Conservation (phyloP, 2,888 invertebrate genomes). For the Agriopis marginaria region DNA sequence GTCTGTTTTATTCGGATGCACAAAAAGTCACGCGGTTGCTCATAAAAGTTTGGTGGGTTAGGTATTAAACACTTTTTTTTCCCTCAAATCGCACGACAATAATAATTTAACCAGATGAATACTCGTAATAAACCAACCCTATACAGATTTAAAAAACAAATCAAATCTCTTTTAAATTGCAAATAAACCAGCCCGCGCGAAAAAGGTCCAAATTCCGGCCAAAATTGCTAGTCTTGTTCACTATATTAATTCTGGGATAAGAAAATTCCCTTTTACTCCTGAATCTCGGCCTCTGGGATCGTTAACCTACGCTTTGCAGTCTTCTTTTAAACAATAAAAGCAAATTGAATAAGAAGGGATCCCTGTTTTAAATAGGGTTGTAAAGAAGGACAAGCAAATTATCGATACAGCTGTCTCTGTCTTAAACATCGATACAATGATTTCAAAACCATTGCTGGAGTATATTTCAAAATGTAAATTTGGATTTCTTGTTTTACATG, state of each 20-base stretch:
- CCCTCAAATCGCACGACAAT: slow-evolving; percentile 2
- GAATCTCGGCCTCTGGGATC: slow-evolving; percentile 54
- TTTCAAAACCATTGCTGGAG: neutral
- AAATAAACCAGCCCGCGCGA: slow-evolving; percentile 49
- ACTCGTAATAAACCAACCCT: slow-evolving; percentile 6
- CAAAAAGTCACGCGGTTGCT: neutral
- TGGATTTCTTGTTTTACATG: no score
- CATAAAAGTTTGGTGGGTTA: no score
- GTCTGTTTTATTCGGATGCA: no score
- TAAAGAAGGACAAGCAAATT: slow-evolving; percentile 1
- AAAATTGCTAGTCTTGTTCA: slow-evolving; percentile 60
- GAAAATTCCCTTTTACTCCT: slow-evolving; percentile 59
- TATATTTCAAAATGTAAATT: neutral
- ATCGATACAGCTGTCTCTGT: slow-evolving; percentile 9
- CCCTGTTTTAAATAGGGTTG: slow-evolving; percentile 54
- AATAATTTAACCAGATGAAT: slow-evolving; percentile 9
- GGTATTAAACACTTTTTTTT: neutral
- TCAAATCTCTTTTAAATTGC: slow-evolving; percentile 50
- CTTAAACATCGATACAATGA: neutral
- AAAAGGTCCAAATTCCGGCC: slow-evolving; percentile 52
- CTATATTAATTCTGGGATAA: slow-evolving; percentile 64
- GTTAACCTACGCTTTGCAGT: slow-evolving; percentile 64
- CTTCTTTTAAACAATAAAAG: slow-evolving; percentile 70
- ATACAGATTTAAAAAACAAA: slow-evolving; percentile 47
- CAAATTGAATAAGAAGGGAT: slow-evolving; percentile 66